Evolutionary conservation across 2,888 invertebrate species (phyloP), one percentile per base, ranked within the genome.

Genomic region (Ectemnius continuus): DNA sequence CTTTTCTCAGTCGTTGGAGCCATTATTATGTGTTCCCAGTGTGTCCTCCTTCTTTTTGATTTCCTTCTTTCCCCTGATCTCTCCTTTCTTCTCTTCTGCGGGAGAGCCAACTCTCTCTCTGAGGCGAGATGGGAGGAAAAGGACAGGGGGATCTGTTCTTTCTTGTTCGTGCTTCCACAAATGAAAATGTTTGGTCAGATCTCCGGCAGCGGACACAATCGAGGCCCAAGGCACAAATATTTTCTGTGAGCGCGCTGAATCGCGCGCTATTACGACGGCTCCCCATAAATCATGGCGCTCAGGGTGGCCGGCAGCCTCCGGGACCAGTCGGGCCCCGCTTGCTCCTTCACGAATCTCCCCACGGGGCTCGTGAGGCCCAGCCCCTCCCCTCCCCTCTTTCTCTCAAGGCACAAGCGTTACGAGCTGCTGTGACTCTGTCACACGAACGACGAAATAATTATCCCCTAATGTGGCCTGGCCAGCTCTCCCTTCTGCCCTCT

Each of bases 141-240:
- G 36, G 36, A 36, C 11, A 11, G 36, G 36, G 36, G 6, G 36
- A 36, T 52, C 58, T 45, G 61, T 16, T 60, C 59, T 26, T 47
- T 61, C 67, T 61, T 78, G 77, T 66, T 73, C 82, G 83, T 81
- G 36, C 81, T 83, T 81, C 77, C 78, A 75, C 71, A 85, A 87
- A 89, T 89, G 86, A 89, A 89, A 89, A 88, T 89, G 88, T 89
- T 88, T 87, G 84, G 82, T 82, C 84, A 71, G 80, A 80, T 80
- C 79, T 79, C 80, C 71, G 75, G 75, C 64, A 70, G 71, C 61
- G 71, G 60, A 83, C 73, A 85, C 84, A 84, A 86, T 86, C 85
- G 82, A 67, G 23, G 57, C 23, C 60, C 68, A 60, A 11, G 78
- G 79, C 81, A 83, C 78, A 85, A 85, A 86, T 85, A 87, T 87